These are phyloP conservation scores for Melinaea marsaeus DNA, from an alignment of 2,888 invertebrate genomes.

Conservation along the genomic window DNA sequence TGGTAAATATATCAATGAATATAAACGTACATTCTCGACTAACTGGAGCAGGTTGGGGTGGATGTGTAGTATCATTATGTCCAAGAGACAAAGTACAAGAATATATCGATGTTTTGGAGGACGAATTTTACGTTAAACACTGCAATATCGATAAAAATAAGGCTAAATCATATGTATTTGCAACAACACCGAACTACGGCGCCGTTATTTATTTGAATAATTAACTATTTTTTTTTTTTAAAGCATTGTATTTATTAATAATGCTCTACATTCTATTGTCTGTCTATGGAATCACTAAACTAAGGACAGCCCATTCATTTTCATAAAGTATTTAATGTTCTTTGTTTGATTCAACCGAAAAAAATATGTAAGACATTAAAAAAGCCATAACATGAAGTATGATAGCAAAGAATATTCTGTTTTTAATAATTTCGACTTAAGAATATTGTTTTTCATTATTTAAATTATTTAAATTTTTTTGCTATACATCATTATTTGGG, in stretches of 20 bases:
- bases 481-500: too few relatives aligned
- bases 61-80: constrained; percentile 94
- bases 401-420: too few relatives aligned
- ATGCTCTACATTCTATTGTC: not conserved
- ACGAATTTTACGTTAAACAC: constrained; percentile 81
- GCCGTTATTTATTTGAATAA: constrained; percentile 73
- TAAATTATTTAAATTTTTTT: too few relatives aligned
- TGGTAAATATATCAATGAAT: constrained; percentile 85
- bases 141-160: constrained; percentile 74
- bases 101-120: constrained; percentile 83
- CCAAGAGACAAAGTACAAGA: constrained; percentile 79
- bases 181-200: constrained; percentile 84
- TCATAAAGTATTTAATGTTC: too few relatives aligned
- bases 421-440: too few relatives aligned
- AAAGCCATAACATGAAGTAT: too few relatives aligned
- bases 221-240: constrained; percentile 11
- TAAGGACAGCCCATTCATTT: too few relatives aligned
- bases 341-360: too few relatives aligned
- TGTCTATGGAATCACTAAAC: too few relatives aligned
- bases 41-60: constrained; percentile 99
- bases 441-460: too few relatives aligned
- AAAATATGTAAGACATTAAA: too few relatives aligned
- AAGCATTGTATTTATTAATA: not conserved
- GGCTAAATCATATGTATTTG: constrained; percentile 81
- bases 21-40: constrained; percentile 90